These are phyloP conservation scores for Copsychus sechellarum DNA, from an alignment of 2,113 vertebrate genomes.

Conservation along the genomic window DNA sequence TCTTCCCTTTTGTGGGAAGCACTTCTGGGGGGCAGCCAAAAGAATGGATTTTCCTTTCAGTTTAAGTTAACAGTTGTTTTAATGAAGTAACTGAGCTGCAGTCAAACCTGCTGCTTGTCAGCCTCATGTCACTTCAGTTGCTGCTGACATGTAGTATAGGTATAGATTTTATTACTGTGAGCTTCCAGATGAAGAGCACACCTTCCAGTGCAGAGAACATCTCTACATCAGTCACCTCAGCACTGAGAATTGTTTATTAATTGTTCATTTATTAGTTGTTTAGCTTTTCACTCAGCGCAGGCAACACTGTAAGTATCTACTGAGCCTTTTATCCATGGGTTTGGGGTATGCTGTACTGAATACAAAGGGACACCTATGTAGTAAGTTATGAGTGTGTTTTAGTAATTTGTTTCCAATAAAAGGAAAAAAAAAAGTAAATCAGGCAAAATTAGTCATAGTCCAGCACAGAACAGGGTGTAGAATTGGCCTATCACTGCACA, in stretches of 20 bases:
- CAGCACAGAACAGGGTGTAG: neutral
- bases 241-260: neutral
- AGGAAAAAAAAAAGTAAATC: neutral
- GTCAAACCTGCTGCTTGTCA: constrained; percentile 3
- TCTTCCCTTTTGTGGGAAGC: neutral
- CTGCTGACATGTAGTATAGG: neutral
- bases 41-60: neutral
- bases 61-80: neutral
- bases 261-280: neutral
- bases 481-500: neutral
- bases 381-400: neutral
- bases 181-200: neutral
- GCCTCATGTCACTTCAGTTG: neutral
- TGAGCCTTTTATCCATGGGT: neutral
- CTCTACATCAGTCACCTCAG: neutral
- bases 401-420: neutral
- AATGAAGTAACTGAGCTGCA: constrained; percentile 1
- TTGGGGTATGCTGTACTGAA: neutral
- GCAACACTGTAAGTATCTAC: neutral
- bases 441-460: neutral
- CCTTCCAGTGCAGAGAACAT: neutral
- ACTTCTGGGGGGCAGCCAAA: neutral
- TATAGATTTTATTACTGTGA: neutral
- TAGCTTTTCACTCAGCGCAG: neutral
- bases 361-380: neutral